Base-by-base conservation (phyloP, 2,888 invertebrate genomes). In the Pelosia muscerda region DNA sequence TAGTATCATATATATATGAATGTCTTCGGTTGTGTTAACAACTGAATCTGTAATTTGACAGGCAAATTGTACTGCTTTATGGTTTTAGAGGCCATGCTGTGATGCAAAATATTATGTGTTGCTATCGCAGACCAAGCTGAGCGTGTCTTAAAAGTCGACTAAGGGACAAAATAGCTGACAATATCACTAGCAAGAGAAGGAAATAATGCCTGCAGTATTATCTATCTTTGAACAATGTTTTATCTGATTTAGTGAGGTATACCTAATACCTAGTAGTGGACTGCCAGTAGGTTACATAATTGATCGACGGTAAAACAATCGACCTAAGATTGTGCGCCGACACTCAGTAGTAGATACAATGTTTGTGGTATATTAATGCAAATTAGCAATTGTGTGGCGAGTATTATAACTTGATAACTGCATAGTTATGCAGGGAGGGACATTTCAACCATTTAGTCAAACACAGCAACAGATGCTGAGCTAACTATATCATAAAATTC, bases 401-500 rank as follows among this genome's bases (percentile, higher is more conserved):
- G 9, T 49, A 49, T 19, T 49, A n/a, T 49, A 49, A 49, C n/a
- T 19, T 42, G 42, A 42, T 42, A 42, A 19, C 42, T 19, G 34
- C 34, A 28, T 6, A 34, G 34, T 34, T 38, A n/a, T 9, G n/a
- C 49, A 55, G 11, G 3, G 22, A 55, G 23, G 13, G 15, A 22
- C 4, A 26, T 22, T 25, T 22, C 13, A n/a, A 11, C 5, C 4
- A 22, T 55, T 63, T 11, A 31, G 25, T 55, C 22, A 31, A 49
- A 55, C 22, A 34, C 2, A 38, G 9, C 31, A 59, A 26, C 49
- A 31, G 34, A 54, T 19, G 38, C 38, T 65, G 60, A 66, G 38
- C 38, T 65, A 65, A 66, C 62, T 31, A 62, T 66, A 15, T 53
- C 56, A 56, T 66, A 58, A 59, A 60, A 54, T 34, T 31, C 59